A percentile compares a stretch with the other conserved stretches of the same genome.
Conservation (phyloP, 53 echinoderm and acorn worm species). For the Actinopyga echinites region DNA sequence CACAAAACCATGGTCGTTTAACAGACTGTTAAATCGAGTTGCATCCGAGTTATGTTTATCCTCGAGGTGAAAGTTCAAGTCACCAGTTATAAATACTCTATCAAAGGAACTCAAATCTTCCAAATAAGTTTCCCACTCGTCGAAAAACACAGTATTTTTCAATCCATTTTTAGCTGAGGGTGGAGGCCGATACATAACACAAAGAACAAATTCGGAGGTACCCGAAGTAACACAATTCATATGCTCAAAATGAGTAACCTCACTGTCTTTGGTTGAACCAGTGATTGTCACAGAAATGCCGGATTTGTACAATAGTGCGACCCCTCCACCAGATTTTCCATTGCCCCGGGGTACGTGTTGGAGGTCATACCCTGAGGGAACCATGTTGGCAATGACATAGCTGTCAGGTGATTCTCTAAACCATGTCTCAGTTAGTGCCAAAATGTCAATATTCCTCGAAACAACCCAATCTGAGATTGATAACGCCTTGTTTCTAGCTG, state of each 20-base stretch:
- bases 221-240: constrained; percentile 23
- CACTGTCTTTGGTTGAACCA: constrained; percentile 1
- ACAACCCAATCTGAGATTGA: too few relatives aligned
- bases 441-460: too few relatives aligned
- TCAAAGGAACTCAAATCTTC: too few relatives aligned
- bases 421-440: too few relatives aligned
- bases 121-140: constrained; percentile 26
- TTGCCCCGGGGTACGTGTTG: constrained; percentile 43
- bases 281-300: constrained; percentile 4
- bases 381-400: neutral
- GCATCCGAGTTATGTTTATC: too few relatives aligned
- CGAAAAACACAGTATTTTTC: neutral
- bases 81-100: too few relatives aligned
- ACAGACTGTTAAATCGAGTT: too few relatives aligned
- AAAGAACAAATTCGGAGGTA: neutral
- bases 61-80: too few relatives aligned
- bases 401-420: too few relatives aligned
- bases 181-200: constrained; percentile 41
- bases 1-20: too few relatives aligned
- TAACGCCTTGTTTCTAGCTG: too few relatives aligned
- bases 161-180: constrained; percentile 28
- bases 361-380: too few relatives aligned
- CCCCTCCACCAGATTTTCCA: constrained; percentile 30
- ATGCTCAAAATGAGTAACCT: constrained; percentile 46
- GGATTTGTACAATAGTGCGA: constrained; percentile 27